Conservation (phyloP, 2,797 vertebrate species). For the Margarornis squamiger region DNA sequence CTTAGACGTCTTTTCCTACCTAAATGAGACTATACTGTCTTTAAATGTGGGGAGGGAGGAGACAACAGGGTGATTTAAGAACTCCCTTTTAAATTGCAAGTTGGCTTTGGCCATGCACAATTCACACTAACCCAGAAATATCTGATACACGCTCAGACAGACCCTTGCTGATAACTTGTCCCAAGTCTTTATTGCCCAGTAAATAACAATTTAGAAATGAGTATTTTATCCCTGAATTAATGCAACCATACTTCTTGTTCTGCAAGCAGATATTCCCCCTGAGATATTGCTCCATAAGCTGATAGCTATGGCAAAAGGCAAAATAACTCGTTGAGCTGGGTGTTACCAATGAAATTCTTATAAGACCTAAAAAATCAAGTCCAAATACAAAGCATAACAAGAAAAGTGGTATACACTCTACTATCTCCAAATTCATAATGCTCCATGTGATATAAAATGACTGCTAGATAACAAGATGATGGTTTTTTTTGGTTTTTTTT, state of each 20-base stretch:
- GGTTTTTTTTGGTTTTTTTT: not conserved
- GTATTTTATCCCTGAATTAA: not conserved
- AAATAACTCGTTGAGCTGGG: not conserved
- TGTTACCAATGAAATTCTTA: not conserved
- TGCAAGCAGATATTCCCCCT: not conserved
- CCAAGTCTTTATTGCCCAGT: not conserved
- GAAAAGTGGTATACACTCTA: not conserved
- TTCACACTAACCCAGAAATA: not conserved
- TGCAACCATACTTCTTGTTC: not conserved
- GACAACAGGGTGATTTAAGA: not conserved
- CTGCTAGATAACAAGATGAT: not conserved
- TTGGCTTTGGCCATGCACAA: not conserved
- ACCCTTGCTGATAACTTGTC: not conserved
- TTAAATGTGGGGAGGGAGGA: not conserved
- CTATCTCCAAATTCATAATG: not conserved
- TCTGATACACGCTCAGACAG: not conserved
- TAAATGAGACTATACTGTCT: not conserved
- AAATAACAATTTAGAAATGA: not conserved
- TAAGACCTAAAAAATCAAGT: not conserved
- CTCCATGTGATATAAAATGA: not conserved
- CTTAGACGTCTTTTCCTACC: not conserved
- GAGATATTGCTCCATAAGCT: not conserved
- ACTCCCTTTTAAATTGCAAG: not conserved
- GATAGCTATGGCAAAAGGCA: not conserved
- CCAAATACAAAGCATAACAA: not conserved